phyloP scores from a whole-genome alignment of 53 echinoderm and acorn worm genomes.

The Glandiceps talaboti region DNA sequence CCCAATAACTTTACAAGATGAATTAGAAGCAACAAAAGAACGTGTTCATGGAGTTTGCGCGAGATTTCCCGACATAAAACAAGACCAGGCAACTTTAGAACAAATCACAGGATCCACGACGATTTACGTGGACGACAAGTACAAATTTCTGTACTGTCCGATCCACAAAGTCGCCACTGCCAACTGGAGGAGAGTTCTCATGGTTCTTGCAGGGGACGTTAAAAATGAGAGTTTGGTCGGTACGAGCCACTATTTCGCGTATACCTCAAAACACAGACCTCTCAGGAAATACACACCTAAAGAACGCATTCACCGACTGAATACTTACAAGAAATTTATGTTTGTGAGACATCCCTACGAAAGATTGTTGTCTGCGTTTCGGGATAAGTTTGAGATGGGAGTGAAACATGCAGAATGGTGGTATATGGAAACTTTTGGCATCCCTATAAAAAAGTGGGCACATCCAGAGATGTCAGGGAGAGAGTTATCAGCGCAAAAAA shows the following conservation, averaged over 20 bases:
- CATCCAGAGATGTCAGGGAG: background rate
- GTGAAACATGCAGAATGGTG: background rate
- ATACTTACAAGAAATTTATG: background rate
- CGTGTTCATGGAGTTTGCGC: background rate
- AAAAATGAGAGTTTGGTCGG: background rate
- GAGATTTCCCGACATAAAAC: background rate
- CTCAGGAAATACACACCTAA: background rate
- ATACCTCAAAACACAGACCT: background rate
- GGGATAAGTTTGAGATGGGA: background rate
- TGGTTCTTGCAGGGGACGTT: background rate
- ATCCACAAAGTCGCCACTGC: constrained; percentile 20
- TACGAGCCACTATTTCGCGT: background rate
- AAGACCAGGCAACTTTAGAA: background rate
- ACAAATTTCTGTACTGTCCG: constrained; percentile 7
- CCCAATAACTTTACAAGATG: background rate
- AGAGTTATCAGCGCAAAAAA: background rate
- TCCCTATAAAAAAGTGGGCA: background rate
- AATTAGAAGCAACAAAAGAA: background rate
- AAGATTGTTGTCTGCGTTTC: background rate
- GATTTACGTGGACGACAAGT: constrained; percentile 14
- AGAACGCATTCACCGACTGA: background rate
- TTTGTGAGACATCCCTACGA: background rate
- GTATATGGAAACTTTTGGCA: background rate
- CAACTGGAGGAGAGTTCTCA: constrained; percentile 16
- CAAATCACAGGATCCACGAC: background rate